Evolutionary conservation across 92 coral and sea anemone genomes (phyloP), one percentile per base, ranked within the genome.

Genomic region (Metridium senile): DNA sequence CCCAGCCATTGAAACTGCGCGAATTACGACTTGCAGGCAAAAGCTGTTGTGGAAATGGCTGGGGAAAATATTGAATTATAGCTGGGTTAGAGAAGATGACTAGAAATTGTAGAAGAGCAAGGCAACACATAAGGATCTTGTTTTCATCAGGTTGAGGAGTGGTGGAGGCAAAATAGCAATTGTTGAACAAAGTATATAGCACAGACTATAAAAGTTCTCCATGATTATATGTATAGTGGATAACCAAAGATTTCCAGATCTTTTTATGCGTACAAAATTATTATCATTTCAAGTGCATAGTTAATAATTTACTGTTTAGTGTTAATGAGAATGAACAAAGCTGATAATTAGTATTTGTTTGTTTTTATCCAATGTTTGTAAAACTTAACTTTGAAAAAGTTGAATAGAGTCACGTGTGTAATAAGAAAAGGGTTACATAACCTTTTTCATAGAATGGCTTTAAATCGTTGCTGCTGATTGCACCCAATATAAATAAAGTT

Each of bases 11-110:
- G 47, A 66, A 66, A 9, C 71, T 29, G 43, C 23, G 17, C 1
- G 71, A 66, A 66, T 66, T 66, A 34, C 52, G 71, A 66, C 71
- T 28, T 31, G 26, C 10, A 66, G 71, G 53, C 11, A 66, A 66
- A 32, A 66, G 71, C 10, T 20, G 45, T 33, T 66, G 46, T 29
- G 71, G 71, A 23, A 66, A 66, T 13, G 71, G 71, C 34, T 29
- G 34, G 71, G 19, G 16, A 19, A 32, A 19, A 66, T 66, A 19
- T 20, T 0, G 43, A 0, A 66, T 29, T 28, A 66, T 33, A 29
- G 47, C 43, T 26, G 71, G 71, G 11, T 29, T 20, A 19, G 71
- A 34, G 2, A 62, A 25, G 68, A 13, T 62, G 33, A 29, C 32
- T 62, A 62, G 68, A 62, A 62, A 26, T 20, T 62, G 68, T 25